phyloP scores from a whole-genome alignment of 1,140 invertebrate genomes.

The Drosophila mojavensis region DNA sequence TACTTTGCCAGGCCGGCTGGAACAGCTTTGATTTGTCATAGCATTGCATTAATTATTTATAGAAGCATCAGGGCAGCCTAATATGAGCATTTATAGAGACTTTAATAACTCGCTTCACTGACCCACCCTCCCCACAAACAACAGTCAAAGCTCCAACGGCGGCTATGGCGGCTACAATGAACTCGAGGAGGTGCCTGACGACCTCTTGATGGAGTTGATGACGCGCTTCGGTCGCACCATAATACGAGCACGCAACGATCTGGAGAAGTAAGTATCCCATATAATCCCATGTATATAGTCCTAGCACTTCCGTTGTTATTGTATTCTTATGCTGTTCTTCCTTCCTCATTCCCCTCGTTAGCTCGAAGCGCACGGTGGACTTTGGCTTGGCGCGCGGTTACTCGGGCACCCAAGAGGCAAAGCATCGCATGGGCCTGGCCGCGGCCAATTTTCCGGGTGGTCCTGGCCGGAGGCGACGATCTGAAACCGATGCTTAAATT shows the following conservation, averaged over 20 bases:
- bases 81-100: constrained; percentile 13
- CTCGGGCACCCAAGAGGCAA: constrained; percentile 94
- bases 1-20: background rate
- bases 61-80: background rate
- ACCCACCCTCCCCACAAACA: constrained; percentile 2
- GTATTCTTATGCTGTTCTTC: background rate
- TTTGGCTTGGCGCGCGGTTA: constrained; percentile 93
- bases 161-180: constrained; percentile 73
- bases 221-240: constrained; percentile 86
- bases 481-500: constrained; percentile 84
- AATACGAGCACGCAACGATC: constrained; percentile 85
- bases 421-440: constrained; percentile 94
- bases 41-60: constrained; percentile 40
- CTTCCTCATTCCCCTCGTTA: constrained; percentile 82
- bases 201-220: constrained; percentile 87
- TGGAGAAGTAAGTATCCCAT: constrained; percentile 85
- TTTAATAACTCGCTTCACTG: constrained; percentile 72
- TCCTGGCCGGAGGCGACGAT: constrained; percentile 92
- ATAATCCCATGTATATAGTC: too few relatives aligned
- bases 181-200: constrained; percentile 79
- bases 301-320: too few relatives aligned
- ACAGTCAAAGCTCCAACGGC: constrained; percentile 66
- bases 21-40: constrained; percentile 4
- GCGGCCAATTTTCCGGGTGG: constrained; percentile 94
- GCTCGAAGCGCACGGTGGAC: constrained; percentile 91